phyloP scores from a whole-genome alignment of 2,113 vertebrate genomes.

The Zosterops hypoxanthus region DNA sequence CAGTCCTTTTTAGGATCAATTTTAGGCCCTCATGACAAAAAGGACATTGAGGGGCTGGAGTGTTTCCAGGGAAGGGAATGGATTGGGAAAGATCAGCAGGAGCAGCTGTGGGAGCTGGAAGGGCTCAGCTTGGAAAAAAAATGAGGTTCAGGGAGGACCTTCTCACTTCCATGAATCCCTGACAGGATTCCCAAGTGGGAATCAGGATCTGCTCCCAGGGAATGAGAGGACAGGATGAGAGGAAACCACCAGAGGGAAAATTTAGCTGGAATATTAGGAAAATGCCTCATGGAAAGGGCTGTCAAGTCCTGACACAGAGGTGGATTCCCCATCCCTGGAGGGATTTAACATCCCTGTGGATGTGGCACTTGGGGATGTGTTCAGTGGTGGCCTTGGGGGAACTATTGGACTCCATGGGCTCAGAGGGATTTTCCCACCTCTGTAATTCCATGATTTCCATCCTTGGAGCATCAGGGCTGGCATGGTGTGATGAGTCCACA shows the following conservation, averaged over 20 bases:
- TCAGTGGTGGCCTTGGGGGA: neutral
- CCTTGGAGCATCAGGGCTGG: neutral
- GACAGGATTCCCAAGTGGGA: neutral
- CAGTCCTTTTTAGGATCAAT: neutral
- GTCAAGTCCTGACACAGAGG: neutral
- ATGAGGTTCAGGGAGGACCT: neutral
- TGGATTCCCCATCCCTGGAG: neutral
- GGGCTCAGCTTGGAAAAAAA: neutral
- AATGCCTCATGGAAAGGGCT: neutral
- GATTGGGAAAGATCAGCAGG: neutral
- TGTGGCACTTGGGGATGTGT: accelerated
- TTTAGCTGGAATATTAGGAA: neutral
- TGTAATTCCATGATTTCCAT: neutral
- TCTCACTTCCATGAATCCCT: neutral
- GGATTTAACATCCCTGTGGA: neutral
- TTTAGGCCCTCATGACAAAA: neutral
- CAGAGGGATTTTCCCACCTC: neutral
- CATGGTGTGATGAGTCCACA: neutral
- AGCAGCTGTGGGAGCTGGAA: neutral
- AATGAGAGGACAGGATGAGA: neutral
- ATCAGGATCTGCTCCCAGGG: neutral
- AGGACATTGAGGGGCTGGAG: neutral
- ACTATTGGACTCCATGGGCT: neutral
- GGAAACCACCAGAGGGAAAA: neutral
- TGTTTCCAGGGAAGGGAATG: neutral